phyloP scores from a whole-genome alignment of 2,113 vertebrate species.

The Connochaetes taurinus region DNA sequence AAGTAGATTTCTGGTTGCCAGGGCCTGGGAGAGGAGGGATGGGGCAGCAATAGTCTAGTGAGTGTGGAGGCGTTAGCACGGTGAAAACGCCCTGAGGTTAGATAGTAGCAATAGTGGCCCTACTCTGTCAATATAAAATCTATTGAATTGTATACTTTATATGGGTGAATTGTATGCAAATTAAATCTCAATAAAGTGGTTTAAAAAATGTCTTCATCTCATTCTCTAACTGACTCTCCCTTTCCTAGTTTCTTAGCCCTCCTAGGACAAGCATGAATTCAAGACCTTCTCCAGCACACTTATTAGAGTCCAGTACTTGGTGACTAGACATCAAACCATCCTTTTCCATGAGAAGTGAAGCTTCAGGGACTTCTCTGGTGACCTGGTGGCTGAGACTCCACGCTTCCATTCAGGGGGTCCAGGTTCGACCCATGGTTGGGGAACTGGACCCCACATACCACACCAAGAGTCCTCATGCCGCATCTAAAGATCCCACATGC shows the following conservation, averaged over 20 bases:
- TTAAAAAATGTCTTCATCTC: background rate
- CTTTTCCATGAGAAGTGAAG: background rate
- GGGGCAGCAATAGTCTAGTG: background rate
- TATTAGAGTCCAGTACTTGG: background rate
- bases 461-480: background rate
- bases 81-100: background rate
- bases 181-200: background rate
- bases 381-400: background rate
- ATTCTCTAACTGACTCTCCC: background rate
- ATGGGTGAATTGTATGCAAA: background rate
- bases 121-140: background rate
- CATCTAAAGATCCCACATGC: background rate
- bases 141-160: background rate
- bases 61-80: background rate
- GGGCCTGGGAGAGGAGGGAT: background rate
- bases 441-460: background rate
- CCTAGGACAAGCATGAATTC: background rate
- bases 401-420: background rate
- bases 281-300: background rate
- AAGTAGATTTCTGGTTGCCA: background rate
- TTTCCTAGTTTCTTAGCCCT: background rate
- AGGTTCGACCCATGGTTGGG: background rate
- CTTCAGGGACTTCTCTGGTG: background rate
- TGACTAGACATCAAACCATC: background rate
- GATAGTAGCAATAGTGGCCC: background rate